Evolutionary conservation across 1,140 invertebrate species (phyloP), one percentile per base, ranked within the genome.

Genomic region (Drosophila kanapiae): DNA sequence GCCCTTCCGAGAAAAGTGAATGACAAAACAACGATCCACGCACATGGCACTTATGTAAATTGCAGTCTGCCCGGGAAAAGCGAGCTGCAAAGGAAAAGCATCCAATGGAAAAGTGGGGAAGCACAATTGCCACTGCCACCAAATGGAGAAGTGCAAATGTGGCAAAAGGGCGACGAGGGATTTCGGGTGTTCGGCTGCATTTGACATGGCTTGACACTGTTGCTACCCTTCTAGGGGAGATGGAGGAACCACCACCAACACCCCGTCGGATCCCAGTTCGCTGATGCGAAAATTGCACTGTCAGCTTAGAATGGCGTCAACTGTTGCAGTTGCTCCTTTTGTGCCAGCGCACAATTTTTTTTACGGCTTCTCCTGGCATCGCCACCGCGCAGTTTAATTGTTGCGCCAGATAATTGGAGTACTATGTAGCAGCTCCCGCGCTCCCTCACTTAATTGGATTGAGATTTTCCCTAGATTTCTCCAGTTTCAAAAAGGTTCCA

Each of bases 251-350:
- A 10, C 29, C 48, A 63, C 31, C 6, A 18, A 16, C 48, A 16
- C 48, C 67, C 62, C 48, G 9, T 38, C 6, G 48, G 49, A 23
- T 33, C 37, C 16, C 45, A 42, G 51, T 56, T 54, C 62, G 45
- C 33, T 64, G 82, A 75, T 68, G 82, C 64, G 78, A 60, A 85
- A 86, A 86, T 82, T 82, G 82, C 75, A 82, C 67, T 85, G 78
- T 57, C 59, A 68, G 80, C 68, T 76, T 65, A 84, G 59, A 65
- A 65, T 51, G 72, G 72, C 71, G 58, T 75, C 69, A 59, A 72
- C 69, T 75, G 59, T 75, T 75, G 69, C 70, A 49, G 43, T 75
- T 75, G 70, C 72, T 57, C 71, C 70, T 75, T 75, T 75, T 57
- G 51, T 35, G 57, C 8, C 10, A 6, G 35, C 18, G 29, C 33